Base-by-base conservation (phyloP, 2,888 invertebrate species). In the Drosophila lacicola region DNA sequence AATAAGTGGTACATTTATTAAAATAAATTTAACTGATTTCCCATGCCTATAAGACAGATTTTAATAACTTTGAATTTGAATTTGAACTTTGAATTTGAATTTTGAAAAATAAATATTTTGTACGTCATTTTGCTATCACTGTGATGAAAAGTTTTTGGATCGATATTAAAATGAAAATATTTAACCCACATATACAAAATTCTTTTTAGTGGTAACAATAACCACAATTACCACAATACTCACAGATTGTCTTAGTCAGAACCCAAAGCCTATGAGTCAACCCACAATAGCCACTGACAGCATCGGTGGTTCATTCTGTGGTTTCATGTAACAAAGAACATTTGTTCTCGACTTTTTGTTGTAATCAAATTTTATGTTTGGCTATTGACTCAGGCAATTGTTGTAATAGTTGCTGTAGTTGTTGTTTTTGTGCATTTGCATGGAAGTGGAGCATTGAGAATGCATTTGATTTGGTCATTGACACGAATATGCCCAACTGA, bases 381-480 rank as follows among this genome's bases (percentile, higher is more conserved):
- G 45, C 57, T 39, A 58, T 73, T 74, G 73, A 56, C 36, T 72
- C 73, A 57, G 61, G 1, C 17, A 45, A 37, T 44, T 61, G 44
- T 50, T 64, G 58, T 51, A 19, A 11, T 44, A 11, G 39, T n/a
- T 47, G 39, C 44, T 34, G 55, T 49, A 17, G 61, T 74, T 21
- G 61, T 74, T 42, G 36, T 61, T 70, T 53, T 19, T 63, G 72
- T 84, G 71, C 80, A 68, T 83, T 83, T 80, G 75, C 71, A 70
- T 79, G 67, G 75, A 79, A 78, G 70, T 76, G 49, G 74, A 66
- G 74, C 76, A 80, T 63, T 72, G 72, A 69, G 55, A 72, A 76
- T 78, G 76, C 77, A 80, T 80, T 80, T 70, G 74, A 62, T 67
- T 74, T 85, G 84, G 87, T 68, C 85, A 88, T 88, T 85, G 89